Conservation (phyloP, 1,140 invertebrate genomes). For the Aphelenchoides avenae region DNA sequence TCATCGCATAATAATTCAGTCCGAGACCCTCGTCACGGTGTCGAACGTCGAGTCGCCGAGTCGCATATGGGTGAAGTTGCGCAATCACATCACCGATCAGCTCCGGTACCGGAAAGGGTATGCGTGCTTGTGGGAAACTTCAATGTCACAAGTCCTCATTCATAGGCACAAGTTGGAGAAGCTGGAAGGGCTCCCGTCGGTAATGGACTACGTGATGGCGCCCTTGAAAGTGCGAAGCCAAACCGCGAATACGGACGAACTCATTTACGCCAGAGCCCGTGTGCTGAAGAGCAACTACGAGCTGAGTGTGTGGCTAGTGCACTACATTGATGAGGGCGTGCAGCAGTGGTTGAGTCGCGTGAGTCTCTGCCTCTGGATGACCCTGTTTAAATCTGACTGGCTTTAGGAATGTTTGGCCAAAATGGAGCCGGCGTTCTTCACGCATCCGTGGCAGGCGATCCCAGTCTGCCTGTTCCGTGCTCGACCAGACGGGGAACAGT, state of each 20-base stretch:
- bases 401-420: slow-evolving; percentile 16
- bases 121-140: background rate
- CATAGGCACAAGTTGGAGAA: slow-evolving; percentile 1
- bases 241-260: no score
- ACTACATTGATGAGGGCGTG: slow-evolving; percentile 28
- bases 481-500: no score
- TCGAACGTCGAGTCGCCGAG: slow-evolving; percentile 22
- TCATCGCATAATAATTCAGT: slow-evolving; percentile 19
- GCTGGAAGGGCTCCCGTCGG: background rate
- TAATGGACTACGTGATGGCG: slow-evolving; percentile 29
- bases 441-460: slow-evolving; percentile 33
- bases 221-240: no score
- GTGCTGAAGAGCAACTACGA: no score
- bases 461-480: slow-evolving; percentile 26
- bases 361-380: background rate
- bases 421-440: slow-evolving; percentile 20
- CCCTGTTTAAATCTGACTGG: background rate
- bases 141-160: background rate
- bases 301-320: slow-evolving; percentile 5
- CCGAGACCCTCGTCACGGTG: slow-evolving; percentile 14
- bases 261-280: slow-evolving; percentile 19
- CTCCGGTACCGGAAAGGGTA: slow-evolving; percentile 8
- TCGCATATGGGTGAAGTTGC: slow-evolving; percentile 33
- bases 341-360: slow-evolving; percentile 20
- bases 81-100: slow-evolving; percentile 26